These are phyloP conservation scores for Hylaeus anthracinus DNA, from an alignment of 1,140 invertebrate species.

Conservation along the genomic window DNA sequence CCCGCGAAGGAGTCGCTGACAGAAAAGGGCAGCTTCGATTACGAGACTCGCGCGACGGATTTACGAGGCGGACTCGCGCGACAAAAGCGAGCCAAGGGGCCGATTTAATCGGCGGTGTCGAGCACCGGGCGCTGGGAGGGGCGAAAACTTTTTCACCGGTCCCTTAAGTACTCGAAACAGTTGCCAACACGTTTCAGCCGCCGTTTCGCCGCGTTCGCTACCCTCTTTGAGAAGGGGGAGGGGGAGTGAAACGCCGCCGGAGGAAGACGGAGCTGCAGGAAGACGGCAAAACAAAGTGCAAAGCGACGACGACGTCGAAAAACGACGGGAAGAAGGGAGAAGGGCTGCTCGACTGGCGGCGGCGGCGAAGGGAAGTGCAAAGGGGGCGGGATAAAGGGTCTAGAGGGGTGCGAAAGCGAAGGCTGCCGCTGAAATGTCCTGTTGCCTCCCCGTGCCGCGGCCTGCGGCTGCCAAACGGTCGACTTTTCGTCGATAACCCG, in stretches of 20 bases:
- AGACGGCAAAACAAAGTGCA: conserved; percentile 35
- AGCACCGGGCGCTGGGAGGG: not conserved
- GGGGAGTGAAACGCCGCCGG: not conserved
- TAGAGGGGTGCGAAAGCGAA: conserved; percentile 9
- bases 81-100: not conserved
- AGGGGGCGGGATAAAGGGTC: not conserved
- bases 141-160: conserved; percentile 53
- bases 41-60: not conserved
- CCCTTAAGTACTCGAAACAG: conserved; percentile 67
- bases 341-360: not conserved
- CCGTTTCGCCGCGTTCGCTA: not conserved
- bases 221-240: too few relatives aligned
- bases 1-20: too few relatives aligned
- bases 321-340: not conserved
- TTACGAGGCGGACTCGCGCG: not conserved
- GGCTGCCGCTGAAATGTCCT: conserved; percentile 14
- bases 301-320: conserved; percentile 8
- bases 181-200: conserved; percentile 54
- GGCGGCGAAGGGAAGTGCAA: not conserved
- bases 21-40: not conserved
- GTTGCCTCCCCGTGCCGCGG: conserved; percentile 7
- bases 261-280: conserved; percentile 19
- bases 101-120: conserved; percentile 6
- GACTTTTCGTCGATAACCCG: not conserved
- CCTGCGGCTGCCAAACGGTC: conserved; percentile 20